These are phyloP conservation scores for Morinoia aosen DNA, from an alignment of 2,888 invertebrate species.

Conservation along the genomic window DNA sequence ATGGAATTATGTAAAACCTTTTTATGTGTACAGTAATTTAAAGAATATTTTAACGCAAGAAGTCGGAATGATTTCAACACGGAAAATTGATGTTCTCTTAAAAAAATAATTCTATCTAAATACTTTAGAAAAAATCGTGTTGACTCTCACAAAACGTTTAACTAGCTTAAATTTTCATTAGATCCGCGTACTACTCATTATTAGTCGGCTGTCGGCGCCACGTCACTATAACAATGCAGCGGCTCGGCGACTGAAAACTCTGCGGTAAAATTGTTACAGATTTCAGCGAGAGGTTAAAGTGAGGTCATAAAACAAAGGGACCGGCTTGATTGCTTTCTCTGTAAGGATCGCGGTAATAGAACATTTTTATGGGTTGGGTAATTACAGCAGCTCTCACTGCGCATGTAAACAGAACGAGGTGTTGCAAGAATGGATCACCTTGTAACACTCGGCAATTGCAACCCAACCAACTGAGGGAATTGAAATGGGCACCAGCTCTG, in stretches of 20 bases:
- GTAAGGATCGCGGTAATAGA: not conserved
- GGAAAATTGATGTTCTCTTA: no score
- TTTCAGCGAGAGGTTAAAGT: not conserved
- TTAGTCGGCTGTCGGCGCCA: not conserved
- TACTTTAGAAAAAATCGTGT: no score
- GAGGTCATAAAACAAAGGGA: conserved; percentile 1
- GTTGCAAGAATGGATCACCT: not conserved
- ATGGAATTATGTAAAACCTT: not conserved
- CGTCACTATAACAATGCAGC: not conserved
- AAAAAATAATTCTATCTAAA: no score
- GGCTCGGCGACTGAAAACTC: not conserved
- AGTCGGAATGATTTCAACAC: no score
- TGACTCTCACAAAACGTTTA: not conserved
- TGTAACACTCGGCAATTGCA: not conserved
- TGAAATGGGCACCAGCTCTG: not conserved
- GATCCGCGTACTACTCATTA: not conserved
- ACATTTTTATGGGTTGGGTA: not conserved
- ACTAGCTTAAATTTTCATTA: not conserved
- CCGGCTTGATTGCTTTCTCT: not conserved
- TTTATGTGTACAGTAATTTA: not conserved
- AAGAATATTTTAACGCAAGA: not conserved
- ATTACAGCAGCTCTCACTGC: not conserved
- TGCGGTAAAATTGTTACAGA: not conserved
- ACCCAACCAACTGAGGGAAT: not conserved
- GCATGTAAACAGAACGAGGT: not conserved